phyloP scores from a whole-genome alignment of 2,797 vertebrate genomes.

The Emys orbicularis region DNA sequence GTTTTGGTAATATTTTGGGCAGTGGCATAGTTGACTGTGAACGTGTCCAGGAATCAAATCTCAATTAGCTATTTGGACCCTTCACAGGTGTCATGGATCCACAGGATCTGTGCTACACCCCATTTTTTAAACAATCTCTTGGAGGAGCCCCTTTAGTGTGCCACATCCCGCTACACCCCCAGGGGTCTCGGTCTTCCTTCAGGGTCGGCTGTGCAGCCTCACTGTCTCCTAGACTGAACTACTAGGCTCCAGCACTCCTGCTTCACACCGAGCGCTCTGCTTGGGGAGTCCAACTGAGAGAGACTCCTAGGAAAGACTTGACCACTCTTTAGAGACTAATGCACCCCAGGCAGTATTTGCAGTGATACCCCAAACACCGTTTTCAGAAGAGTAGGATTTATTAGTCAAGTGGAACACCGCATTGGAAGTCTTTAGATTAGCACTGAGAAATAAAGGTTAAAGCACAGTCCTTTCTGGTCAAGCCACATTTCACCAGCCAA shows the following conservation, averaged over 20 bases:
- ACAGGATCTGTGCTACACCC: too few species aligned
- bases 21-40: not conserved
- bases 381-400: not conserved
- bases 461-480: too few species aligned
- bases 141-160: not conserved
- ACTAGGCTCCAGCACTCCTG: not conserved
- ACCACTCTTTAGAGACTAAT: too few species aligned
- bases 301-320: not conserved
- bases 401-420: not conserved
- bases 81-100: not conserved
- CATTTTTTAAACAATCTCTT: too few species aligned
- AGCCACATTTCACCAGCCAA: too few species aligned
- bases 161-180: too few species aligned
- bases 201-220: not conserved
- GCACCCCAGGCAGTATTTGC: not conserved
- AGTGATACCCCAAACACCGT: not conserved
- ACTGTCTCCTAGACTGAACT: not conserved
- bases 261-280: not conserved
- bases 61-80: not conserved
- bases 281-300: not conserved
- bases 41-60: not conserved
- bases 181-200: not conserved
- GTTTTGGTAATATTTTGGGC: not conserved
- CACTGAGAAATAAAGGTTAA: too few species aligned
- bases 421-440: too few species aligned